Percentiles rank a stretch among this genome's conserved stretches.
phyloP scores from a whole-genome alignment of 2,113 vertebrate genomes.

The Larimichthys crocea region DNA sequence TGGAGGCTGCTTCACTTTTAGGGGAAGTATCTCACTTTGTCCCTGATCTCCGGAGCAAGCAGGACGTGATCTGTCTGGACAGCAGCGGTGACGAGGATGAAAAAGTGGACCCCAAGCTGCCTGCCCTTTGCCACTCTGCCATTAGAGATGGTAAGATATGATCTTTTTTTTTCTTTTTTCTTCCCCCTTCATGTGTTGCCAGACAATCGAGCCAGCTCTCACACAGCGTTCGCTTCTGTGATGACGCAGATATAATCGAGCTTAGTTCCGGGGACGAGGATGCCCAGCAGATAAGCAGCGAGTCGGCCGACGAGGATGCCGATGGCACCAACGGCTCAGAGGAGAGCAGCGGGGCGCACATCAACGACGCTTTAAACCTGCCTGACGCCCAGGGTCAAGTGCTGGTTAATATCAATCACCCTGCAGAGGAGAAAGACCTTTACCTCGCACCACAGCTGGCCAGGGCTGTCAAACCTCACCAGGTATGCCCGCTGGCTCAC shows the following conservation, averaged over 20 bases:
- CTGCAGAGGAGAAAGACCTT: slow-evolving; percentile 94
- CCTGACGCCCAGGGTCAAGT: slow-evolving; percentile 93
- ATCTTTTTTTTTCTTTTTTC: background rate
- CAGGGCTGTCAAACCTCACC: slow-evolving; percentile 97
- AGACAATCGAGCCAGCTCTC: background rate
- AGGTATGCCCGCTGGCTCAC: slow-evolving; percentile 82
- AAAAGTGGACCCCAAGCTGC: slow-evolving; percentile 74
- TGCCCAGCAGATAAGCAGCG: slow-evolving; percentile 92
- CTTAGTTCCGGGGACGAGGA: slow-evolving; percentile 98
- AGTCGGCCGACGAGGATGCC: slow-evolving; percentile 91
- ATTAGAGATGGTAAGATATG: slow-evolving; percentile 88
- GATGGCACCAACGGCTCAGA: slow-evolving; percentile 82
- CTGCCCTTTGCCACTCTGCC: slow-evolving; percentile 59
- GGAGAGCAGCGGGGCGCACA: slow-evolving; percentile 95
- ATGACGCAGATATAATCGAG: slow-evolving; percentile 92
- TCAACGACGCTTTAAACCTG: slow-evolving; percentile 94
- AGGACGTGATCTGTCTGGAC: slow-evolving; percentile 97
- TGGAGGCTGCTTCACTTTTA: slow-evolving; percentile 87
- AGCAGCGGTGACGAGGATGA: slow-evolving; percentile 88
- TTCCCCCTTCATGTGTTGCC: background rate
- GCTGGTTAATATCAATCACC: slow-evolving; percentile 98
- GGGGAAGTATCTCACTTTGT: slow-evolving; percentile 88
- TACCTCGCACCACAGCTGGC: slow-evolving; percentile 95
- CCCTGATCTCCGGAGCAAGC: slow-evolving; percentile 85
- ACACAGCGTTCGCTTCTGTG: slow-evolving; percentile 28